Conservation (phyloP, 2,113 vertebrate genomes). For the Mesoclemmys tuberculata region DNA sequence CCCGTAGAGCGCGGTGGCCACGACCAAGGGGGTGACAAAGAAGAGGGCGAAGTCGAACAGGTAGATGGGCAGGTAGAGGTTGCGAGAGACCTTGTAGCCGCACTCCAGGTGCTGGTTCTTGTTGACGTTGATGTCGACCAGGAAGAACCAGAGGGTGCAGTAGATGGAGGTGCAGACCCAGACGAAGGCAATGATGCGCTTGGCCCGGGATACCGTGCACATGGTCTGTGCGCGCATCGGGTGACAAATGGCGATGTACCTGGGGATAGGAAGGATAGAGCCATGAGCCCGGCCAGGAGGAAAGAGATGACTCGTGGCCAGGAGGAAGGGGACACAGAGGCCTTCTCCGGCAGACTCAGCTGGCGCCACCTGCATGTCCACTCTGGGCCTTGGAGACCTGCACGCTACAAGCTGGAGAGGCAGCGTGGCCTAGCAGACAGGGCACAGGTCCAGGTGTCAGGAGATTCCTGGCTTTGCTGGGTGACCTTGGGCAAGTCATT, state of each 20-base stretch:
- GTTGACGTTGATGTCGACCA: constrained; percentile 83
- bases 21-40: constrained; percentile 81
- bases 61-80: constrained; percentile 87
- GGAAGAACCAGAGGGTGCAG: constrained; percentile 87
- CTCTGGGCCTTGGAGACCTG: background rate
- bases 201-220: constrained; percentile 83
- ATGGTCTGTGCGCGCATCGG: constrained; percentile 81
- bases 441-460: background rate
- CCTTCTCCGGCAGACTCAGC: background rate
- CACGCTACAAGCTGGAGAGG: background rate
- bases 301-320: background rate
- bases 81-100: constrained; percentile 83
- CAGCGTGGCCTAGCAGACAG: background rate
- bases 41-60: constrained; percentile 87
- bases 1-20: constrained; percentile 81
- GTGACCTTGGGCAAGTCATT: background rate
- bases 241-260: constrained; percentile 86
- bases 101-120: constrained; percentile 76
- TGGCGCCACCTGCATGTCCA: background rate
- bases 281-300: background rate
- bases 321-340: background rate
- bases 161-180: constrained; percentile 83
- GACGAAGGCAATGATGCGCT: constrained; percentile 78
- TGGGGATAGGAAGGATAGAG: constrained; percentile 10
- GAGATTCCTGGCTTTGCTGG: no score